A percentile compares a stretch with the other conserved stretches of the same genome.
Evolutionary conservation across 2,888 invertebrate species (phyloP).

Genomic region (Cataglyphis altisquamis): DNA sequence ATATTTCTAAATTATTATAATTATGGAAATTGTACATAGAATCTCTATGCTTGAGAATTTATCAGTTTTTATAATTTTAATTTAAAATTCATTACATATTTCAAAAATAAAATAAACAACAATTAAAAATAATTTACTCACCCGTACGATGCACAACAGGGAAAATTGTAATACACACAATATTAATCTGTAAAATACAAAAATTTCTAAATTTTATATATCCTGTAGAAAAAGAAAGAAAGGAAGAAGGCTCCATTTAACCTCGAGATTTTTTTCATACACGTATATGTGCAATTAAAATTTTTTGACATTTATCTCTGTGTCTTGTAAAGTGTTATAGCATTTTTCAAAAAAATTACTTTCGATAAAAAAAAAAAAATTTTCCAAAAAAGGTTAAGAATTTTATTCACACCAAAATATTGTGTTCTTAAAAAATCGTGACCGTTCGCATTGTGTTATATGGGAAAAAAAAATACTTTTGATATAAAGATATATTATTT

Average conservation of each 20-base stretch:
- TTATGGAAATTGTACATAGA: too few relatives aligned
- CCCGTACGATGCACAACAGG: too few relatives aligned
- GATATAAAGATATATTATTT: background rate
- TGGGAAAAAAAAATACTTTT: background rate
- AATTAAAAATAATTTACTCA: too few relatives aligned
- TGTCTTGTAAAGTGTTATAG: background rate
- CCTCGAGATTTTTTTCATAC: background rate
- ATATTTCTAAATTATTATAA: too few relatives aligned
- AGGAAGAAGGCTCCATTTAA: background rate
- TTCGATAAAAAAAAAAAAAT: background rate
- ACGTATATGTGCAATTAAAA: background rate
- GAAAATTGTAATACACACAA: too few relatives aligned
- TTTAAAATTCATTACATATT: too few relatives aligned
- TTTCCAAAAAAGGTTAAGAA: background rate
- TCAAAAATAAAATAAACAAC: too few relatives aligned
- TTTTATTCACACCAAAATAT: background rate
- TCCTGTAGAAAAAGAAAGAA: background rate
- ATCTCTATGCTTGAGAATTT: too few relatives aligned
- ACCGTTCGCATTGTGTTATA: background rate
- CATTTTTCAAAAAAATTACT: background rate
- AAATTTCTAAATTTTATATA: background rate
- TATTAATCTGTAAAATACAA: too few relatives aligned
- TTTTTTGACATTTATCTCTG: background rate
- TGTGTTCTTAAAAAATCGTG: background rate
- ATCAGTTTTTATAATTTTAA: too few relatives aligned